phyloP scores from a whole-genome alignment of 2,888 invertebrate genomes.

The Frankliniella intonsa region DNA sequence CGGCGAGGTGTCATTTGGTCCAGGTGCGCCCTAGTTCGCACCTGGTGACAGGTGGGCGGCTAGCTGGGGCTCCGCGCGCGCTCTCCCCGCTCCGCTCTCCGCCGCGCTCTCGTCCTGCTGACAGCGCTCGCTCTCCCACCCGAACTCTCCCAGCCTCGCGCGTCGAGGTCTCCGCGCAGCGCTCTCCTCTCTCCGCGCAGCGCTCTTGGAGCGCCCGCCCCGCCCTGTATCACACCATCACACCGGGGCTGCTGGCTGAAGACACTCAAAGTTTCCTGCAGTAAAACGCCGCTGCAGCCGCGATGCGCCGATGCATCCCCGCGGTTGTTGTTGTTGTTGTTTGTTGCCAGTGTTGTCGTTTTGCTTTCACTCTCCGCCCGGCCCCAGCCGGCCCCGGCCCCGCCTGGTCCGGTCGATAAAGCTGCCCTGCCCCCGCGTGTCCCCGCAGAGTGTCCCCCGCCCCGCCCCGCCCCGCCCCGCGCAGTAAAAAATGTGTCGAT shows the following conservation, averaged over 20 bases:
- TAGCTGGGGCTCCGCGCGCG: background rate
- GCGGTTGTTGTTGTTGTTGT: background rate
- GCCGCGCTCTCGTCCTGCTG: background rate
- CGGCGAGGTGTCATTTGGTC: background rate
- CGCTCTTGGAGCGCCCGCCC: background rate
- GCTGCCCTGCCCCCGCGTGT: background rate
- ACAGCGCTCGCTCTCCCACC: too few species aligned
- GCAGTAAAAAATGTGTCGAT: background rate
- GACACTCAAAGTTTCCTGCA: background rate
- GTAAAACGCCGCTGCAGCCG: background rate
- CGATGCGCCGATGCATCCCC: background rate
- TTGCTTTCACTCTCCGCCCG: background rate
- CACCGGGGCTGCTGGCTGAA: background rate
- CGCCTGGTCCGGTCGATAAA: background rate
- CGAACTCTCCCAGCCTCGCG: background rate
- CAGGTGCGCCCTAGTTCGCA: background rate
- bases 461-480: background rate
- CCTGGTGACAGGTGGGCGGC: background rate
- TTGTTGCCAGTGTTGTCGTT: background rate
- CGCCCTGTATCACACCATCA: background rate
- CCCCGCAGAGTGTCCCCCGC: background rate
- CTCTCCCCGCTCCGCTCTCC: background rate
- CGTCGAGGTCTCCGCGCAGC: background rate
- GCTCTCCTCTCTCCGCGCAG: background rate
- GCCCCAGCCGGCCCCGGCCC: background rate